phyloP scores from a whole-genome alignment of 2,797 vertebrate species.

The Gambelia wislizenii region DNA sequence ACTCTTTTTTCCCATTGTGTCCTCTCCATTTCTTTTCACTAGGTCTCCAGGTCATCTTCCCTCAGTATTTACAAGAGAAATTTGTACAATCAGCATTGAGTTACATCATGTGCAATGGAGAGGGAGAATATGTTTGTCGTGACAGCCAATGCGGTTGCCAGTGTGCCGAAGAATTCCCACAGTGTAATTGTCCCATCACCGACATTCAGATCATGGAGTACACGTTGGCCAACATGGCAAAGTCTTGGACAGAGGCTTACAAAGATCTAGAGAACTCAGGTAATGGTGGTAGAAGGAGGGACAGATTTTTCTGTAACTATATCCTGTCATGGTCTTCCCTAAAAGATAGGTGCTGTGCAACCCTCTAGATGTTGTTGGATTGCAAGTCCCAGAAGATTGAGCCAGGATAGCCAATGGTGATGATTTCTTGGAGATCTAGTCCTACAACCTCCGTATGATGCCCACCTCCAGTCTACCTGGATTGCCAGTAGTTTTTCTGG shows the following conservation, averaged over 20 bases:
- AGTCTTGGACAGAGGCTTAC: conserved; percentile 95
- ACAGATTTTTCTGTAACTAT: accelerated
- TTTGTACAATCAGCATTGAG: conserved; percentile 98
- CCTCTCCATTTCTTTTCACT: conserved; percentile 15
- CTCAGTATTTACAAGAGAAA: conserved; percentile 98
- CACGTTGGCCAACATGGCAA: conserved; percentile 92
- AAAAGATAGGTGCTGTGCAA: too few relatives aligned
- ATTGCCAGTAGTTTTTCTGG: neutral
- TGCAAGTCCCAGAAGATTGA: too few relatives aligned
- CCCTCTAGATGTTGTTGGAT: too few relatives aligned
- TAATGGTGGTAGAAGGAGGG: conserved; percentile 63
- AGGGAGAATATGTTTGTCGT: conserved; percentile 94
- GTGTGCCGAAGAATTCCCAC: conserved; percentile 94
- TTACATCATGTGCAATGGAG: conserved; percentile 99
- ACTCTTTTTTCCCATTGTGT: neutral
- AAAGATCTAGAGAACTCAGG: conserved; percentile 98
- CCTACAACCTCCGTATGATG: neutral
- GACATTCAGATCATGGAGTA: conserved; percentile 99
- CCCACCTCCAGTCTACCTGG: neutral
- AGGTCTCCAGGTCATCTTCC: conserved; percentile 99
- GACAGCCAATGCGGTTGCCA: conserved; percentile 95
- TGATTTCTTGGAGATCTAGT: too few relatives aligned
- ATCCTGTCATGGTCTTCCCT: too few relatives aligned
- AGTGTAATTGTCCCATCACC: conserved; percentile 98
- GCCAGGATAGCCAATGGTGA: too few relatives aligned